Conservation (phyloP, 2,797 vertebrate genomes). For the Diceros bicornis region DNA sequence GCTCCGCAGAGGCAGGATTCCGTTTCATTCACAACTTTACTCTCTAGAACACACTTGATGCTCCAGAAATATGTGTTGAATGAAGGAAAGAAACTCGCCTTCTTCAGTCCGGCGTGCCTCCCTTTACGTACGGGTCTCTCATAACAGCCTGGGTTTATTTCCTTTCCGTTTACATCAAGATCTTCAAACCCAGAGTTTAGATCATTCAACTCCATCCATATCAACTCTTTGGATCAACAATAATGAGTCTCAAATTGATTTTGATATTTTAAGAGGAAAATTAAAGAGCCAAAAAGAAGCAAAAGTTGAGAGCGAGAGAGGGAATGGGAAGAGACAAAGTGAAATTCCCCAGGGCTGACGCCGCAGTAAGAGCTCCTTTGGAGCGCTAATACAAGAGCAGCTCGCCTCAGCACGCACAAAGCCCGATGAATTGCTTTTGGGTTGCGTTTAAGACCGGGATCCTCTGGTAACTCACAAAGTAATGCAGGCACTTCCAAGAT, state of each 20-base stretch:
- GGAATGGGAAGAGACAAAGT: background rate
- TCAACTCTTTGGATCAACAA: background rate
- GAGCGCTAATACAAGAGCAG: background rate
- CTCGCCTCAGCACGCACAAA: background rate
- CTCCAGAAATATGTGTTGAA: background rate
- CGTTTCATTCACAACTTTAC: background rate
- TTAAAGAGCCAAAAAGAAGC: background rate
- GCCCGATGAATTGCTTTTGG: background rate
- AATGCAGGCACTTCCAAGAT: background rate
- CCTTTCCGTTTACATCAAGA: background rate
- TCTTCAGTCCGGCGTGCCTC: background rate
- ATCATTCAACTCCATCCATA: background rate
- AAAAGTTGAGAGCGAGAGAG: background rate
- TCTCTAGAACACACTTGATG: background rate
- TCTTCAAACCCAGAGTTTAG: background rate
- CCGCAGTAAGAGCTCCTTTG: background rate
- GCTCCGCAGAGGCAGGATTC: background rate
- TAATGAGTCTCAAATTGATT: background rate
- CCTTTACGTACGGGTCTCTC: background rate
- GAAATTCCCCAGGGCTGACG: background rate
- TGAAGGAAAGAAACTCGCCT: background rate
- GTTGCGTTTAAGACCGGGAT: background rate
- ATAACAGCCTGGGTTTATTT: background rate
- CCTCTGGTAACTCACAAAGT: background rate
- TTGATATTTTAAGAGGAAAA: constrained; percentile 2